phyloP scores from a whole-genome alignment of 2,797 vertebrate species.

The Sebastes oblongus region DNA sequence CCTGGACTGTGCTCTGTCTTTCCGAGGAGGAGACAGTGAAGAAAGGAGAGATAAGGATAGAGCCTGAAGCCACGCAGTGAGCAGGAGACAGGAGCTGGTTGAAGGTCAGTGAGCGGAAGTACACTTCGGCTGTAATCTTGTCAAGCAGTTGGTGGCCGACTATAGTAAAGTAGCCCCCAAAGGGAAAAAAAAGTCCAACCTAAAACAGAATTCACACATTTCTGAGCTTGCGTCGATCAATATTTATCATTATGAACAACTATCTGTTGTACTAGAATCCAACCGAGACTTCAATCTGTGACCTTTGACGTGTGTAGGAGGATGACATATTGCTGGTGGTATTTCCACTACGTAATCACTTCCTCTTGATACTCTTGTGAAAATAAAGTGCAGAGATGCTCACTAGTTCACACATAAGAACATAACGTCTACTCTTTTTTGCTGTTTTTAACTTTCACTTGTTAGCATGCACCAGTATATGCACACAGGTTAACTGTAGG shows the following conservation, averaged over 20 bases:
- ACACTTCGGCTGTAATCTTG: slow-evolving; percentile 43
- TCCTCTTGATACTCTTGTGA: background rate
- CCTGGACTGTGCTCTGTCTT: slow-evolving; percentile 29
- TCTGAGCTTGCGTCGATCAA: background rate
- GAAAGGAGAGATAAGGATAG: slow-evolving; percentile 24
- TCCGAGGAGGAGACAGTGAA: slow-evolving; percentile 35
- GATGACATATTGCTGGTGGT: background rate
- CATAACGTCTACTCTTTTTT: background rate
- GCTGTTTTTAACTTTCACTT: background rate
- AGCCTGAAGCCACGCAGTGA: slow-evolving; percentile 13
- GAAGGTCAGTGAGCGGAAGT: slow-evolving; percentile 60
- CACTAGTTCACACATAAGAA: background rate
- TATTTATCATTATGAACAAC: background rate
- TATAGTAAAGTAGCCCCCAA: background rate
- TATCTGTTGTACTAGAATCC: background rate
- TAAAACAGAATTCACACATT: background rate
- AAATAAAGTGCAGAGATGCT: background rate
- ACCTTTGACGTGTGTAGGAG: slow-evolving; percentile 18
- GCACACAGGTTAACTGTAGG: background rate
- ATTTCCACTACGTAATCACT: background rate
- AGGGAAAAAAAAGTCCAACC: accelerated
- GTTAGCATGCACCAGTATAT: background rate
- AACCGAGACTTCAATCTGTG: background rate
- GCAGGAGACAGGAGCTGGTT: slow-evolving; percentile 30
- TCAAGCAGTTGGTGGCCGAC: slow-evolving; percentile 22